Evolutionary conservation across 1,140 invertebrate genomes (phyloP).

Genomic region (Solenopsis invicta): DNA sequence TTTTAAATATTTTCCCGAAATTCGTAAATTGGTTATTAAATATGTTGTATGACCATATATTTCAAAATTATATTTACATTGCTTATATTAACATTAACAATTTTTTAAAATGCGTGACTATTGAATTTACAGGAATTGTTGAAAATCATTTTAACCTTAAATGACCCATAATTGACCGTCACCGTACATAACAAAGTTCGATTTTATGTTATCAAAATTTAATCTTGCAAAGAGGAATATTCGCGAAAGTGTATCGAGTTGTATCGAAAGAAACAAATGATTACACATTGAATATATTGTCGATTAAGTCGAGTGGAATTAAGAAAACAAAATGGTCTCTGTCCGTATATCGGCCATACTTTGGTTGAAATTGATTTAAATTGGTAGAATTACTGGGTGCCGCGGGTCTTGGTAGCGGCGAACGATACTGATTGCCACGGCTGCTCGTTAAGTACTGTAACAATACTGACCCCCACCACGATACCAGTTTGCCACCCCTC

Average conservation of each 20-base stretch:
- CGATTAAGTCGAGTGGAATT: constrained; percentile 54
- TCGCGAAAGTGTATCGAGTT: constrained; percentile 9
- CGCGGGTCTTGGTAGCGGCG: constrained; percentile 60
- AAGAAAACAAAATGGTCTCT: constrained; percentile 81
- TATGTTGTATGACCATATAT: too few relatives aligned
- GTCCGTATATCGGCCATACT: constrained; percentile 75
- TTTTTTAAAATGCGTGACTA: too few relatives aligned
- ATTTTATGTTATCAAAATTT: background rate
- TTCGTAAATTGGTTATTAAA: too few relatives aligned
- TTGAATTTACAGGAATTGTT: too few relatives aligned
- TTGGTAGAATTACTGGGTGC: constrained; percentile 80
- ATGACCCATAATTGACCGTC: too few relatives aligned
- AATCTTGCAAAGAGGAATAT: background rate
- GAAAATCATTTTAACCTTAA: too few relatives aligned
- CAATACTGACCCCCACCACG: constrained; percentile 72
- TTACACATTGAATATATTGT: background rate
- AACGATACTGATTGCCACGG: constrained; percentile 78
- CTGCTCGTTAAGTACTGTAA: constrained; percentile 78
- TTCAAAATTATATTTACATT: too few relatives aligned
- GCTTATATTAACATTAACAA: too few relatives aligned
- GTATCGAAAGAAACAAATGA: constrained; percentile 23
- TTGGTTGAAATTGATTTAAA: constrained; percentile 83
- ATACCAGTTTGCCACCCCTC: constrained; percentile 23
- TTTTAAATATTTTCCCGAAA: too few relatives aligned
- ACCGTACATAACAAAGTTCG: too few relatives aligned